These are phyloP conservation scores for Poecilobothrus nobilitatus DNA, from an alignment of 2,888 invertebrate species.

Conservation along the genomic window DNA sequence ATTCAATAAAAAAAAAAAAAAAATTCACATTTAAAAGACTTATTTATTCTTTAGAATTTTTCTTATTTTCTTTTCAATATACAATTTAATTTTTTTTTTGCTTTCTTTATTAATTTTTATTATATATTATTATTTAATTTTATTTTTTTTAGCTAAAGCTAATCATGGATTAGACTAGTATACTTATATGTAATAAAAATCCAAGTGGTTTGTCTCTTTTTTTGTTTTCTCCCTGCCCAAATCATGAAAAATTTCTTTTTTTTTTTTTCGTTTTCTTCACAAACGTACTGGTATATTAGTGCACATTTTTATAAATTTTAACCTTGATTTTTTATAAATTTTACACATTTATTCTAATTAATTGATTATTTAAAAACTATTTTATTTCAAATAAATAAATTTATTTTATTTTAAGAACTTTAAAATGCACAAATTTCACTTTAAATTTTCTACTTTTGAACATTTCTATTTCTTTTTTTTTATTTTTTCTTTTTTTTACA, in stretches of 20 bases:
- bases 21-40: not conserved
- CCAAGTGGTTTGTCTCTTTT: constrained; percentile 6
- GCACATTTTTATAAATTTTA: not conserved
- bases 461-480: not conserved
- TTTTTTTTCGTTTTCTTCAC: not conserved
- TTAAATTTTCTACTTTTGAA: not conserved
- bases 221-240: constrained; percentile 4
- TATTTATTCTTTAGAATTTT: not conserved
- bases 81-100: not conserved
- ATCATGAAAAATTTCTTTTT: not conserved
- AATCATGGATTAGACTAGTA: not conserved
- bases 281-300: not conserved
- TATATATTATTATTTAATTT: not conserved
- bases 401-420: not conserved
- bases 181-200: not conserved
- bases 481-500: not conserved
- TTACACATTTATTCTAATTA: not conserved
- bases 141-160: not conserved
- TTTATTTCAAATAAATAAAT: not conserved
- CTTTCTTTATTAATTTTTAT: not conserved
- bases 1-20: constrained; percentile 12
- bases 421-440: constrained; percentile 4
- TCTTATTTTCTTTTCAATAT: too few species aligned
- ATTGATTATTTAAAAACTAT: not conserved
- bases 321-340: constrained; percentile 4